Conservation (phyloP, 1,140 invertebrate genomes). For the Drosophila nigromelanica region DNA sequence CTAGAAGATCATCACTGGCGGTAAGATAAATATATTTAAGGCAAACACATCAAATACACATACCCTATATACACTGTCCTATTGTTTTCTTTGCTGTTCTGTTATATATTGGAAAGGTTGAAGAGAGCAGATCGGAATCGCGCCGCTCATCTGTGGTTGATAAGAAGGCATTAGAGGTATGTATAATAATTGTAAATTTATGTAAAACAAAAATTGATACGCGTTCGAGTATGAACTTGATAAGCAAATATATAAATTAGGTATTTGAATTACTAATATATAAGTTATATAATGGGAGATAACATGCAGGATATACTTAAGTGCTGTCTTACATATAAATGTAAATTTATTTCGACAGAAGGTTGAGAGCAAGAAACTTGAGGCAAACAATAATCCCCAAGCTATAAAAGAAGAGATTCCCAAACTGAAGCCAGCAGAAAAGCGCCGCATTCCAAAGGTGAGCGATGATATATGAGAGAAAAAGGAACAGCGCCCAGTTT, state of each 20-base stretch:
- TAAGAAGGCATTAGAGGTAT: slow-evolving; percentile 86
- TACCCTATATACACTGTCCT: background rate
- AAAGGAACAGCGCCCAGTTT: background rate
- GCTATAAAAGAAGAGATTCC: slow-evolving; percentile 76
- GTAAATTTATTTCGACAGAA: slow-evolving; percentile 45
- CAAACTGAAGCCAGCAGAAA: slow-evolving; percentile 69
- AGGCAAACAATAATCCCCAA: slow-evolving; percentile 67
- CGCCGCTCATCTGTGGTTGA: slow-evolving; percentile 87
- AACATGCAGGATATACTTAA: slow-evolving; percentile 3
- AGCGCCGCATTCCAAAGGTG: slow-evolving; percentile 65
- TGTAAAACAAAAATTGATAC: too few species aligned
- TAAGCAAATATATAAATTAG: background rate
- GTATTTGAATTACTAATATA: background rate
- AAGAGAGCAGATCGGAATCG: slow-evolving; percentile 87
- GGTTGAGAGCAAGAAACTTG: slow-evolving; percentile 60
- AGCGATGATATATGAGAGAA: slow-evolving; percentile 19
- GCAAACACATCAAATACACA: background rate
- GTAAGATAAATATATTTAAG: slow-evolving; percentile 51
- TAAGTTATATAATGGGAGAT: slow-evolving; percentile 1
- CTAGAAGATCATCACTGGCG: slow-evolving; percentile 65
- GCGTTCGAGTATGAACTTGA: too few species aligned
- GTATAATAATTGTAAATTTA: slow-evolving; percentile 11
- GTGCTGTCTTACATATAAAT: background rate
- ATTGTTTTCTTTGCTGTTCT: background rate
- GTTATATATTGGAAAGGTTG: slow-evolving; percentile 60